phyloP scores from a whole-genome alignment of 2,113 vertebrate species.

The Tauraco erythrolophus region DNA sequence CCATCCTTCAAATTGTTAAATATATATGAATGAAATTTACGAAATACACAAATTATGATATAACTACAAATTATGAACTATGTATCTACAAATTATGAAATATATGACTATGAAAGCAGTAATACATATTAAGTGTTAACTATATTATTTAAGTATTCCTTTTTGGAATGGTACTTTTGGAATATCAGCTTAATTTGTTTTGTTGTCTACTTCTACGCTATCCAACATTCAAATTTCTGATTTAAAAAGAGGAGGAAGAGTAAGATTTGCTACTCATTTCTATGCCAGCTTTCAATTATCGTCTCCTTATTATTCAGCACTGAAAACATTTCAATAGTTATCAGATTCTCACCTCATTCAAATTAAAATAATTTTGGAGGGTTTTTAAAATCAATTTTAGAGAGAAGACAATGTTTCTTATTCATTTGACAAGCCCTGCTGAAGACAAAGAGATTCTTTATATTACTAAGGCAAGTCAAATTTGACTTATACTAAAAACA shows the following conservation, averaged over 20 bases:
- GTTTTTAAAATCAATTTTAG: neutral
- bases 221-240: neutral
- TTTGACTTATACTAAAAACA: conserved; percentile 62
- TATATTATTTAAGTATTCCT: neutral
- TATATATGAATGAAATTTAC: neutral
- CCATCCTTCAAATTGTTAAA: neutral
- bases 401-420: conserved; percentile 56
- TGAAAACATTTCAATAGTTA: conserved; percentile 52
- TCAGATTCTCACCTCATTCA: conserved; percentile 29
- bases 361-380: conserved; percentile 13
- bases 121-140: neutral
- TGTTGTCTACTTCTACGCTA: neutral
- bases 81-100: neutral
- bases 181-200: neutral
- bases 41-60: neutral
- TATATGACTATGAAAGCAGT: neutral
- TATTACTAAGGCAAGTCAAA: conserved; percentile 35
- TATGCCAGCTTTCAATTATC: conserved; percentile 21
- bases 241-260: neutral
- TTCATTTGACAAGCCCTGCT: conserved; percentile 31
- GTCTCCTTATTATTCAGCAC: conserved; percentile 1
- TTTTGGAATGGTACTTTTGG: neutral
- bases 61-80: neutral
- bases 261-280: conserved; percentile 25
- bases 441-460: conserved; percentile 51